These are phyloP conservation scores for Calameuta pallipes DNA, from an alignment of 2,888 invertebrate species.

Conservation along the genomic window DNA sequence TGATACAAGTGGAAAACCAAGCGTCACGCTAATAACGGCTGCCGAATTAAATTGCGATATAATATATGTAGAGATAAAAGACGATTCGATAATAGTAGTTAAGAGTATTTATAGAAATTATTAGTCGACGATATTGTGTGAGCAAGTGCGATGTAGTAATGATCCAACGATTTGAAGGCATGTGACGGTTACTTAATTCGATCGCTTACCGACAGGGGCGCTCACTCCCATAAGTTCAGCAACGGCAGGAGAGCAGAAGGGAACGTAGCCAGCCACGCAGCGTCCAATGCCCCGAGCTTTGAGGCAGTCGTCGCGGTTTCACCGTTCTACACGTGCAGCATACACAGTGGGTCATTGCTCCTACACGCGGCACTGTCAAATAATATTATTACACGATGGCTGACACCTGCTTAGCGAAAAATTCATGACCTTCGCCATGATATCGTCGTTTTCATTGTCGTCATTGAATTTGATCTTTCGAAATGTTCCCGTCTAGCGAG, in stretches of 20 bases:
- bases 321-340: constrained; percentile 56
- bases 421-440: constrained; percentile 34
- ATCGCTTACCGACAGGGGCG: constrained; percentile 21
- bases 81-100: background rate
- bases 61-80: background rate
- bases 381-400: constrained; percentile 47
- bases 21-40: background rate
- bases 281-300: constrained; percentile 51
- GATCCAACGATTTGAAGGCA: background rate
- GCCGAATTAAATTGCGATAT: background rate
- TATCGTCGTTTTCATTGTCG: background rate
- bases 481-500: background rate
- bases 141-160: background rate
- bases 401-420: constrained; percentile 22
- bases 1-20: background rate
- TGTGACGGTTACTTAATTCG: background rate
- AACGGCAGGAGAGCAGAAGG: constrained; percentile 28
- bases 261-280: constrained; percentile 31
- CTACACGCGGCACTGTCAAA: constrained; percentile 42
- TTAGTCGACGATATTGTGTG: background rate
- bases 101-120: background rate
- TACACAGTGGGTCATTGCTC: constrained; percentile 63
- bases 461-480: background rate
- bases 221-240: constrained; percentile 14
- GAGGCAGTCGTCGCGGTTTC: constrained; percentile 59